Conservation (phyloP, 2,113 vertebrate genomes). For the Dinomys branickii region DNA sequence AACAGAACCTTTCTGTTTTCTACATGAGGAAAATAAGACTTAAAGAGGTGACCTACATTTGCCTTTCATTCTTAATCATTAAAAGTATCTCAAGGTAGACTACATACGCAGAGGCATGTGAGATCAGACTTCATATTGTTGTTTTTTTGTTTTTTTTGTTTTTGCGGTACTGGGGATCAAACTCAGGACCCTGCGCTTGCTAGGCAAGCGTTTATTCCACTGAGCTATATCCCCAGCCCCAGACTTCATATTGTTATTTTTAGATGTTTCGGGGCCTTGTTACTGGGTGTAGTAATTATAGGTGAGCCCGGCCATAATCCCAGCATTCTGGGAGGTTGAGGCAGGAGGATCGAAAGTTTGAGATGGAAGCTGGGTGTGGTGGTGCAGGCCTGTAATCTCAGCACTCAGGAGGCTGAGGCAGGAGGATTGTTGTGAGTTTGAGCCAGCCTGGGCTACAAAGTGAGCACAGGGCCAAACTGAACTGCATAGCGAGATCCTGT, state of each 20-base stretch:
- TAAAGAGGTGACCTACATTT: background rate
- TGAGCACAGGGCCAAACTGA: too few species aligned
- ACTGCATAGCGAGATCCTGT: too few species aligned
- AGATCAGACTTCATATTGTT: background rate
- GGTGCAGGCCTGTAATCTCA: too few species aligned
- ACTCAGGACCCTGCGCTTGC: too few species aligned
- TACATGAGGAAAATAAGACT: background rate
- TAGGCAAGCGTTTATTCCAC: too few species aligned
- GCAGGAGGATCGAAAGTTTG: background rate
- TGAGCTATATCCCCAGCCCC: too few species aligned
- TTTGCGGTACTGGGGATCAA: too few species aligned
- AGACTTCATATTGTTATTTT: background rate
- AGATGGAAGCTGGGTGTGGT: too few species aligned
- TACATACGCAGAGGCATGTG: background rate
- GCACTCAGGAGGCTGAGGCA: background rate
- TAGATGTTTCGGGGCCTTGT: background rate
- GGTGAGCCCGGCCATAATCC: background rate
- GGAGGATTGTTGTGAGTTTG: too few species aligned
- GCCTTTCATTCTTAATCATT: background rate
- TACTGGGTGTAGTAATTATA: background rate
- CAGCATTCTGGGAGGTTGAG: background rate
- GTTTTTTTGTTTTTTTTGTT: too few species aligned
- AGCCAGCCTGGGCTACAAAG: too few species aligned
- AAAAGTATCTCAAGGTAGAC: background rate
- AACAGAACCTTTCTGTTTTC: background rate